Percentiles rank a stretch among this genome's conserved stretches.
Conservation (phyloP, 2,797 vertebrate species). For the Liasis olivaceus region DNA sequence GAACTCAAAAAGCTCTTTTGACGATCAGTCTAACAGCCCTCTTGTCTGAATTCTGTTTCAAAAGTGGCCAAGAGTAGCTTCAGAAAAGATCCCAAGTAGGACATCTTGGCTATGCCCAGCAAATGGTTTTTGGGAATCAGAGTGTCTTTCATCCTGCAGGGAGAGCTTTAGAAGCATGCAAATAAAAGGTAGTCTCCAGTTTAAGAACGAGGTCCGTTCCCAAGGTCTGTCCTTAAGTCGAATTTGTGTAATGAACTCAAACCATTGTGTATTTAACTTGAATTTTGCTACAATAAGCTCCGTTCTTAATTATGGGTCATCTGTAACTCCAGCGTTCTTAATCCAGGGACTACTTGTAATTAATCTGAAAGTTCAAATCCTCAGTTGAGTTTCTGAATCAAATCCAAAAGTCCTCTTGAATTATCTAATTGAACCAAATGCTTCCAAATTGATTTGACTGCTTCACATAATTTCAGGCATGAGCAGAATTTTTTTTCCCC, state of each 20-base stretch:
- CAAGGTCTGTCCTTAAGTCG: no score
- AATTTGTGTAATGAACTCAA: no score
- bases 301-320: no score
- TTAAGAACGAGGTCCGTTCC: no score
- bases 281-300: no score
- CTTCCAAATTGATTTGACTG: neutral
- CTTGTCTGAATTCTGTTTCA: neutral
- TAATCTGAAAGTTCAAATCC: neutral
- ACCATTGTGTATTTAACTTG: no score
- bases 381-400: neutral
- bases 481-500: neutral
- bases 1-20: no score
- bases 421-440: neutral
- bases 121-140: neutral
- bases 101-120: neutral
- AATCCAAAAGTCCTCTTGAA: neutral
- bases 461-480: neutral
- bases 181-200: neutral
- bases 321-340: no score
- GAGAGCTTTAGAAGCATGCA: neutral
- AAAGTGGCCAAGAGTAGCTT: neutral
- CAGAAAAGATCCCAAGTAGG: neutral
- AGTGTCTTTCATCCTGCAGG: neutral
- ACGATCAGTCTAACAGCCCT: neutral
- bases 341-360: neutral